Conservation (phyloP, 2,113 vertebrate genomes). For the Cheilinus undulatus region DNA sequence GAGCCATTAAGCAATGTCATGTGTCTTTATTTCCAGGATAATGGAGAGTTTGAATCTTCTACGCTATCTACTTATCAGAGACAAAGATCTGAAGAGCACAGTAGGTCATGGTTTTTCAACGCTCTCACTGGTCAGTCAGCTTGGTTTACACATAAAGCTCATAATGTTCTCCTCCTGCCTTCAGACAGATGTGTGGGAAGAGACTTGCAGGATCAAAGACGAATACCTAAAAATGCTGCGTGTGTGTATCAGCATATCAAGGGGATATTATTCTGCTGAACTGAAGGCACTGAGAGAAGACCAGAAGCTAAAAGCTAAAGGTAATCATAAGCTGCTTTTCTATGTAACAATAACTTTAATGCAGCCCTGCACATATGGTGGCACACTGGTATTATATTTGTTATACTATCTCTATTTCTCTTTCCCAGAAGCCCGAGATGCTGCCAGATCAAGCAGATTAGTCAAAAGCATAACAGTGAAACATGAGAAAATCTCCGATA, state of each 20-base stretch:
- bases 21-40: conserved; percentile 82
- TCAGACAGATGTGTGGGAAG: conserved; percentile 88
- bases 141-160: not conserved
- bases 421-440: conserved; percentile 73
- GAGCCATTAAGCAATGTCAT: not conserved
- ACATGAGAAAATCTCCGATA: conserved; percentile 83
- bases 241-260: conserved; percentile 91
- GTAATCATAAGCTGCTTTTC: conserved; percentile 44
- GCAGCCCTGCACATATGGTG: not conserved
- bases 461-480: conserved; percentile 74
- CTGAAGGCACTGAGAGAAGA: conserved; percentile 88
- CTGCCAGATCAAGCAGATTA: conserved; percentile 40
- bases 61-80: conserved; percentile 90
- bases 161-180: not conserved
- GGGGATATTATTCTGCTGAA: conserved; percentile 89
- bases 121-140: not conserved
- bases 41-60: conserved; percentile 95
- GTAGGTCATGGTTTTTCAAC: conserved; percentile 77
- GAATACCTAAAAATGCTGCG: conserved; percentile 89
- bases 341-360: not conserved
- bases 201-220: conserved; percentile 85
- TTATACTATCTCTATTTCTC: not conserved
- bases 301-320: conserved; percentile 82
- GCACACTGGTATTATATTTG: not conserved
- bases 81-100: conserved; percentile 82